Conservation (phyloP, 2,113 vertebrate genomes). For the Pithys albifrons region DNA sequence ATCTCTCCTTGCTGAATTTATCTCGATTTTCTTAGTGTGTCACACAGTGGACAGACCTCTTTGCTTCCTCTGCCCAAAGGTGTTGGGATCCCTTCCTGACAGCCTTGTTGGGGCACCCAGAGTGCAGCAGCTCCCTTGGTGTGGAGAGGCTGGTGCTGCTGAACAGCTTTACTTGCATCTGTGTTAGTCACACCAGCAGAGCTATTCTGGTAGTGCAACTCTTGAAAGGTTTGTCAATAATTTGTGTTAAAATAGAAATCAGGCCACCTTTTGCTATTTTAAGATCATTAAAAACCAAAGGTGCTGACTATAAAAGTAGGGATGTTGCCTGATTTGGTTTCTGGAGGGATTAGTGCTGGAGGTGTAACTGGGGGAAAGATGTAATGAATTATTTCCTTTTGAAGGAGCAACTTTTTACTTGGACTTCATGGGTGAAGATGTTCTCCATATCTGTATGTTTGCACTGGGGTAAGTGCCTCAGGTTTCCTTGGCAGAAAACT, state of each 20-base stretch:
- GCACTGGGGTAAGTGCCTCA: slow-evolving; percentile 87
- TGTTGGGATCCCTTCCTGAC: background rate
- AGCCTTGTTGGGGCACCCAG: background rate
- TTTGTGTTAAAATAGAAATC: background rate
- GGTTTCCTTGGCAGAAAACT: background rate
- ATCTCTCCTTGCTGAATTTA: background rate
- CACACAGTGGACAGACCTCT: rapidly evolving
- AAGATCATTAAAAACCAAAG: background rate
- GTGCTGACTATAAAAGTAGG: background rate
- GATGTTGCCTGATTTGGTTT: background rate
- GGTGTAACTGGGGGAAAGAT: background rate
- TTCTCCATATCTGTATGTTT: slow-evolving; percentile 93
- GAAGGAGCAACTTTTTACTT: slow-evolving; percentile 91
- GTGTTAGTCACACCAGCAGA: background rate
- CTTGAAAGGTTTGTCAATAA: background rate
- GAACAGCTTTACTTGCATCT: background rate
- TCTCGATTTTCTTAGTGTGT: background rate
- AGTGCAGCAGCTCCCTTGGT: background rate
- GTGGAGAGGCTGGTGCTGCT: background rate
- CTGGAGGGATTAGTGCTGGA: background rate
- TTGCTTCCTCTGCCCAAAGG: background rate
- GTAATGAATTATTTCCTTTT: background rate
- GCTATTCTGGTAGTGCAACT: background rate
- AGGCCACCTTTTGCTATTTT: background rate
- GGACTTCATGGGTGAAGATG: slow-evolving; percentile 86